These are phyloP conservation scores for Pristis pectinata DNA, from an alignment of 2,797 vertebrate species.

Conservation along the genomic window DNA sequence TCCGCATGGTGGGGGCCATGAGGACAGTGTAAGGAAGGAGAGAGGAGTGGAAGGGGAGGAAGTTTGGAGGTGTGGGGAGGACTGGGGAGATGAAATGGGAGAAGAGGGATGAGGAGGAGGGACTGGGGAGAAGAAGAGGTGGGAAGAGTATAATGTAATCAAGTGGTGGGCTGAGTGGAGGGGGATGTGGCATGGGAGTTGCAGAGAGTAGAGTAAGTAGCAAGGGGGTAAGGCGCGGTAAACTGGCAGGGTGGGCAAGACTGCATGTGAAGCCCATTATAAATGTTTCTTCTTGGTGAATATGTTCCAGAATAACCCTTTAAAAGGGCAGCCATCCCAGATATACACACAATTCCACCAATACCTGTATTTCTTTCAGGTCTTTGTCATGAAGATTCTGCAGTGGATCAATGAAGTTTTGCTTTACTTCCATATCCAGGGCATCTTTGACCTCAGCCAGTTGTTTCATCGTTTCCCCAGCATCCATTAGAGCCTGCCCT, in stretches of 20 bases:
- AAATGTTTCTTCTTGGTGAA: background rate
- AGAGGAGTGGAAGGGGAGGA: background rate
- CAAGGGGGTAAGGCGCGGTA: background rate
- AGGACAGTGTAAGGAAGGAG: too few species aligned
- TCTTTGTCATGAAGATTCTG: constrained; percentile 97
- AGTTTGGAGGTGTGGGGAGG: background rate
- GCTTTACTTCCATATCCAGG: constrained; percentile 96
- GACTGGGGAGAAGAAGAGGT: background rate
- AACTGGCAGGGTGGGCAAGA: too few species aligned
- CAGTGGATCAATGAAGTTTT: constrained; percentile 94
- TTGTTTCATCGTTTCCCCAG: constrained; percentile 86
- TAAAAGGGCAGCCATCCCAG: background rate
- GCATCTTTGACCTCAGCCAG: constrained; percentile 94
- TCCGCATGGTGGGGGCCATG: too few species aligned
- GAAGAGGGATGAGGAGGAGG: background rate
- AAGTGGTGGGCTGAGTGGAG: background rate
- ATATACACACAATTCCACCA: background rate
- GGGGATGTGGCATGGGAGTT: background rate
- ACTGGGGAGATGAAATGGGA: background rate
- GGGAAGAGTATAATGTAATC: background rate
- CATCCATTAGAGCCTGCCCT: constrained; percentile 83
- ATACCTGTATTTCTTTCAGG: constrained; percentile 92
- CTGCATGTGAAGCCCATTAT: background rate
- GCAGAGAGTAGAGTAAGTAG: background rate
- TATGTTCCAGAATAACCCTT: background rate